A percentile compares a stretch with the other conserved stretches of the same genome.
Conservation (phyloP, 2,888 invertebrate genomes). For the Andrena dorsata region DNA sequence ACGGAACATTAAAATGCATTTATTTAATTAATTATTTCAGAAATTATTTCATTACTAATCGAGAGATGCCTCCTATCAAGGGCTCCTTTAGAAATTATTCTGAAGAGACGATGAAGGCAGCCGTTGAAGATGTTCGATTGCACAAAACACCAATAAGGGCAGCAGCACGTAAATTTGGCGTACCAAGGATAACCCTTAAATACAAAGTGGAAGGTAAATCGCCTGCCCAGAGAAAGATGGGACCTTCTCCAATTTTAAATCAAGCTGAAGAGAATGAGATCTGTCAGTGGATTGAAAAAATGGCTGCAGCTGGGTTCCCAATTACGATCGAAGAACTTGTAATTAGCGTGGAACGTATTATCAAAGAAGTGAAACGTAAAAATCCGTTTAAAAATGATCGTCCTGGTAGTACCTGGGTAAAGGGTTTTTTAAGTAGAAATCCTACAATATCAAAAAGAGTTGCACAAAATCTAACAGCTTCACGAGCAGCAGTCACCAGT, state of each 20-base stretch:
- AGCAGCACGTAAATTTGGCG: too few relatives aligned
- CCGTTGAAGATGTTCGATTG: too few relatives aligned
- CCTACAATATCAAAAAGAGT: conserved; percentile 13
- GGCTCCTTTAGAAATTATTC: too few relatives aligned
- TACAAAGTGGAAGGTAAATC: conserved; percentile 59
- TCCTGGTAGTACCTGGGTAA: background rate
- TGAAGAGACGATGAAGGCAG: too few relatives aligned
- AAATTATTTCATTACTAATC: conserved; percentile 4
- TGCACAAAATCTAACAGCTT: too few relatives aligned
- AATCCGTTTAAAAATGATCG: background rate
- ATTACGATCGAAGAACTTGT: conserved; percentile 52
- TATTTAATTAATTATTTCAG: background rate
- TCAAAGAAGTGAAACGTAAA: background rate
- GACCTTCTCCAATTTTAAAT: conserved; percentile 48
- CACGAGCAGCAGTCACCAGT: too few relatives aligned
- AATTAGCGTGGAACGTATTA: background rate
- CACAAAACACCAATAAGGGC: too few relatives aligned
- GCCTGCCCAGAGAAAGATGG: conserved; percentile 60
- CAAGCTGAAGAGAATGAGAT: conserved; percentile 54
- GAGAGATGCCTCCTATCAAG: background rate
- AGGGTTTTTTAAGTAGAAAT: conserved; percentile 58
- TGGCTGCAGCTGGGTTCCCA: conserved; percentile 75
- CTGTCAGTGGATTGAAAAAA: conserved; percentile 69
- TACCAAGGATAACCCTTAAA: conserved; percentile 56
- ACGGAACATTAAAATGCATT: too few relatives aligned